Base-by-base conservation (phyloP, 2,888 invertebrate species). In the Caenorhabditis sp. region DNA sequence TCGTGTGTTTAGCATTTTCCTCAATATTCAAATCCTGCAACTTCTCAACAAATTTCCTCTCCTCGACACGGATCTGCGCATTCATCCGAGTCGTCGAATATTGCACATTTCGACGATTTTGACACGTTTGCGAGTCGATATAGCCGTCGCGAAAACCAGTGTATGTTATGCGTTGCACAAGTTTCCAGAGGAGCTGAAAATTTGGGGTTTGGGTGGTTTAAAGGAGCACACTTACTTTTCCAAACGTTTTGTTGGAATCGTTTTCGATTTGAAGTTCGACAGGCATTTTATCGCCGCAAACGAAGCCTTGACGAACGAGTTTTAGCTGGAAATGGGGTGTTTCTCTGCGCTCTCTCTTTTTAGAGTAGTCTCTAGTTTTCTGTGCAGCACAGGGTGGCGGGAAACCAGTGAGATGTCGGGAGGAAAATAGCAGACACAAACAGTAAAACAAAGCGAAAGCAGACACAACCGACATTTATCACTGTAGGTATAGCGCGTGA, bases 91-190 rank as follows among this genome's bases (percentile, higher is more conserved):
- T 31, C 5, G 72, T 72, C 24, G 71, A 26, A 4, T 17, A 26
- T 14, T 26, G 17, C 3, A 26, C 24, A 26, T 55, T 55, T 17
- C 26, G 24, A 23, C 24, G 21, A 4, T 26, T 5, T 55, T 24
- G 26, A 26, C 24, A 23, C 17, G 66, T 54, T 36, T 64, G 55
- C 14, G 66, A 64, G 21, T 72, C 64, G 17, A 62, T 49, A 26
- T 68, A 72, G 50, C 72, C 72, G 37, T 72, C 72, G 8, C 72
- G 72, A 60, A 72, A 72, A 0, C 67, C 72, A 14, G 72, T 72
- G 21, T 72, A 72, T 0, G 67, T 72, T 27, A 68, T 62, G 8
- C 65, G 64, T 68, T 72, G 72, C 1, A 68, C 37, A 21, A 72
- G 58, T 61, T 36, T 55, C 5, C 67, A 53, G 19, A 27, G 36